Conservation (phyloP, 2,888 invertebrate species). For the Cheilosia vernalis region DNA sequence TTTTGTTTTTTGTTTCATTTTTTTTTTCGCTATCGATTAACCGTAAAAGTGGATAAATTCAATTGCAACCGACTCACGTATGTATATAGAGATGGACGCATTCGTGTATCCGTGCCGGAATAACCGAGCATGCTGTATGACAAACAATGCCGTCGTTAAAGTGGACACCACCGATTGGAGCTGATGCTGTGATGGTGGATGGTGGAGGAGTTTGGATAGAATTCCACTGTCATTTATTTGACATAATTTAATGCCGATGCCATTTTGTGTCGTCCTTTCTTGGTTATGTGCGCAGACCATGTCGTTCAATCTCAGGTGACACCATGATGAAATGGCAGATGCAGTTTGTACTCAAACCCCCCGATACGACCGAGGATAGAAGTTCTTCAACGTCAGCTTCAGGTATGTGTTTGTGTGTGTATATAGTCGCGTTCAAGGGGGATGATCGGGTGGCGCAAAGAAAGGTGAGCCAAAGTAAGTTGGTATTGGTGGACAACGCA, state of each 20-base stretch:
- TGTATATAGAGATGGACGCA: constrained; percentile 11
- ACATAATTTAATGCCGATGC: constrained; percentile 75
- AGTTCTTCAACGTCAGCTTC: constrained; percentile 49
- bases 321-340: constrained; percentile 73
- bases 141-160: constrained; percentile 70
- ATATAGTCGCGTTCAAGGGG: neutral
- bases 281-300: constrained; percentile 70
- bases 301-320: constrained; percentile 75
- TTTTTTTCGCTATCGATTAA: constrained; percentile 58
- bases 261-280: constrained; percentile 73
- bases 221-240: constrained; percentile 75
- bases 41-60: constrained; percentile 70
- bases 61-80: constrained; percentile 61
- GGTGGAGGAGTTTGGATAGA: constrained; percentile 54
- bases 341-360: constrained; percentile 42
- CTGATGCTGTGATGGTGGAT: neutral
- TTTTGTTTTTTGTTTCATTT: too few species aligned
- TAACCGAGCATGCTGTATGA: constrained; percentile 62
- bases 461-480: neutral
- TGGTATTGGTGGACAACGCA: constrained; percentile 35
- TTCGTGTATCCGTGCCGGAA: constrained; percentile 4
- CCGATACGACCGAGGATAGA: constrained; percentile 21
- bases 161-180: constrained; percentile 61
- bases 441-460: neutral
- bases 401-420: neutral